phyloP scores from a whole-genome alignment of 37 sponge, comb jelly and placozoan genomes.

The Ianthella basta region DNA sequence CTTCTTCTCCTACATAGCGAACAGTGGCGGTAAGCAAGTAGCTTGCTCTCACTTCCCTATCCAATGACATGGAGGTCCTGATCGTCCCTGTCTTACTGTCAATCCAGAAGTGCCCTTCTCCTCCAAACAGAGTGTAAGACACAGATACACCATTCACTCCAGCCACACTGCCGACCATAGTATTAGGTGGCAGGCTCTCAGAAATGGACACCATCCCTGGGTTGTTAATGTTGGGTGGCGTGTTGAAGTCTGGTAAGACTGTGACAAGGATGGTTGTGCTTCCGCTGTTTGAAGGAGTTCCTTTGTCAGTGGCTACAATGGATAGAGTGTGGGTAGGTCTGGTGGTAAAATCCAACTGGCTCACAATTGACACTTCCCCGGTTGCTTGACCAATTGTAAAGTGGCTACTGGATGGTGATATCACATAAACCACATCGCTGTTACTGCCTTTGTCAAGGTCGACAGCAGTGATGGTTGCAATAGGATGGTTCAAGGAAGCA shows the following conservation, averaged over 20 bases:
- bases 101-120: constrained; percentile 30
- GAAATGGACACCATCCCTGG: constrained; percentile 17
- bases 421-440: constrained; percentile 26
- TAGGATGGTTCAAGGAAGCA: background rate
- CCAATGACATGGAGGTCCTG: constrained; percentile 49
- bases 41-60: constrained; percentile 44
- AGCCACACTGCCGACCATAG: constrained; percentile 33
- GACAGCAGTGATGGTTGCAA: constrained; percentile 30
- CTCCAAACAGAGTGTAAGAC: constrained; percentile 2
- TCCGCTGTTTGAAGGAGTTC: background rate
- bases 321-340: background rate
- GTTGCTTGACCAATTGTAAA: constrained; percentile 15
- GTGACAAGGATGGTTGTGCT: background rate
- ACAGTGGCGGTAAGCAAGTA: constrained; percentile 62
- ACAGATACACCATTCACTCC: background rate
- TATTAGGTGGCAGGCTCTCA: constrained; percentile 58
- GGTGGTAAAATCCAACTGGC: background rate
- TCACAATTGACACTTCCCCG: background rate
- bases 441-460: constrained; percentile 45
- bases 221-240: constrained; percentile 37
- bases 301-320: constrained; percentile 21
- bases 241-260: constrained; percentile 8
- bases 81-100: constrained; percentile 59
- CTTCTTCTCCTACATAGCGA: constrained; percentile 13
- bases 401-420: constrained; percentile 6